phyloP scores from a whole-genome alignment of 2,888 invertebrate genomes.

The Tyria jacobaeae region DNA sequence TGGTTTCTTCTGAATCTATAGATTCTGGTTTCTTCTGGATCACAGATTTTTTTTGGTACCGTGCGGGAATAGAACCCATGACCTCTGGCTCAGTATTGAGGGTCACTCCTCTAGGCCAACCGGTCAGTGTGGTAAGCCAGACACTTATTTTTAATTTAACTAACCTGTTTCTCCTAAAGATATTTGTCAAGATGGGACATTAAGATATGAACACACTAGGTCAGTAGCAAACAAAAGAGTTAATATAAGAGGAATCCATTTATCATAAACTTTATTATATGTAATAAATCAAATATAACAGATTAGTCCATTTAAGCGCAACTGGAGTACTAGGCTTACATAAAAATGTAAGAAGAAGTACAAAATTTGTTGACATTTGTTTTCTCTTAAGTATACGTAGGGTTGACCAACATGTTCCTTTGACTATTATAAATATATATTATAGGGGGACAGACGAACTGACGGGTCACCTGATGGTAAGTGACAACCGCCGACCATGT shows the following conservation, averaged over 20 bases:
- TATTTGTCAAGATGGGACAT: conserved; percentile 31
- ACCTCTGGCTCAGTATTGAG: too few relatives aligned
- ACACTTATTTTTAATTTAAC: too few relatives aligned
- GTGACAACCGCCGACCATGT: too few relatives aligned
- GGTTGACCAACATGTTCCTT: conserved; percentile 5
- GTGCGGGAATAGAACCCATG: too few relatives aligned
- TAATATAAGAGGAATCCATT: conserved; percentile 28
- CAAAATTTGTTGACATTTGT: conserved; percentile 30
- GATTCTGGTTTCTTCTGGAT: too few relatives aligned
- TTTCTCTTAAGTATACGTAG: conserved; percentile 14
- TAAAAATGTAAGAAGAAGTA: conserved; percentile 43
- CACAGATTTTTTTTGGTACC: too few relatives aligned
- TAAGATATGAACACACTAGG: conserved; percentile 36
- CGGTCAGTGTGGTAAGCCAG: too few relatives aligned
- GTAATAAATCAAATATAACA: conserved; percentile 40
- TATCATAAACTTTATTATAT: conserved; percentile 26
- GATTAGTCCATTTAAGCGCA: conserved; percentile 36
- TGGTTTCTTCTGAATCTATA: too few relatives aligned
- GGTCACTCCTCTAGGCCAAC: too few relatives aligned
- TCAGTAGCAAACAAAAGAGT: conserved; percentile 27
- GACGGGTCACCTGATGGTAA: too few relatives aligned
- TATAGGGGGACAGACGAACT: too few relatives aligned
- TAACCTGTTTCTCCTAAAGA: conserved; percentile 24
- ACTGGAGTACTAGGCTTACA: conserved; percentile 31
- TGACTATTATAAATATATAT: too few relatives aligned